These are phyloP conservation scores for Shinisaurus crocodilurus DNA, from an alignment of 2,113 vertebrate genomes.

Conservation along the genomic window DNA sequence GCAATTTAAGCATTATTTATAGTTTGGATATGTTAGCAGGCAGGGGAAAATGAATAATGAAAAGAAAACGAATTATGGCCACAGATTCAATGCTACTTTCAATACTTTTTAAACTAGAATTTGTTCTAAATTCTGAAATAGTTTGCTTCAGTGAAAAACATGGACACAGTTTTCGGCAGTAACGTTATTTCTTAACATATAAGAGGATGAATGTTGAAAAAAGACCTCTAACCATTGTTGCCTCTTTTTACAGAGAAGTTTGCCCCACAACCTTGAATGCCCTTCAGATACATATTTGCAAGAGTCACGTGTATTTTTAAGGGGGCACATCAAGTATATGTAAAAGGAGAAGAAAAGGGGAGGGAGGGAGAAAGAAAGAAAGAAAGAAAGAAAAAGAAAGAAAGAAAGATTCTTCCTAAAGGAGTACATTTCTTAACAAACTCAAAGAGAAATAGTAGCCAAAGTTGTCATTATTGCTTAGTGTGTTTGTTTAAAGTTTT, in stretches of 20 bases:
- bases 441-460: background rate
- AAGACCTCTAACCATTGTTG: slow-evolving; percentile 8
- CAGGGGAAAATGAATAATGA: background rate
- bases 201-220: slow-evolving; percentile 25
- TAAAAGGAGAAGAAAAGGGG: background rate
- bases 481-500: background rate
- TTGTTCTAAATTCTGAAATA: slow-evolving; percentile 34
- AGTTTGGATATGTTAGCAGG: background rate
- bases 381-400: background rate
- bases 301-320: background rate
- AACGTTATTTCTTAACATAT: slow-evolving; percentile 30
- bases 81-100: slow-evolving; percentile 47
- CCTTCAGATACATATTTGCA: too few relatives aligned
- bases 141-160: slow-evolving; percentile 20
- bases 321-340: background rate
- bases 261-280: background rate
- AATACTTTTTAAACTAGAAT: slow-evolving; percentile 41
- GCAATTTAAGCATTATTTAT: slow-evolving; percentile 14
- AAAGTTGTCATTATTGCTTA: background rate
- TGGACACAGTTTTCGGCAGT: slow-evolving; percentile 45
- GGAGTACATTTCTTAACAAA: background rate
- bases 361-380: background rate
- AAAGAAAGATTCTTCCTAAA: background rate
- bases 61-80: slow-evolving; percentile 32
- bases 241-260: too few relatives aligned